Percentiles rank a stretch among this genome's conserved stretches.
phyloP scores from a whole-genome alignment of 2,113 vertebrate species.

The Amblyopsis rosae region DNA sequence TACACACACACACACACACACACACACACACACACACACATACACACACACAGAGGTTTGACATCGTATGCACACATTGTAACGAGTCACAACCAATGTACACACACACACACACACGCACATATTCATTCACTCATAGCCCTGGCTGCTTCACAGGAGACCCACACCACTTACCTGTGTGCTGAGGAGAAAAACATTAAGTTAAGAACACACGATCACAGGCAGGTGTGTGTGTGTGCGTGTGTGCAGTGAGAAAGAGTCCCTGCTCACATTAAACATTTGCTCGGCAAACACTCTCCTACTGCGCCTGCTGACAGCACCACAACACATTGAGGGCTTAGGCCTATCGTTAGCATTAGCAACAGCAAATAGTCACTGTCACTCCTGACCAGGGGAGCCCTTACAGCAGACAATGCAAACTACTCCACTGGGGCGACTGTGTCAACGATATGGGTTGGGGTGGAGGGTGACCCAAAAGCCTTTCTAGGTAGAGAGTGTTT shows the following conservation, averaged over 20 bases:
- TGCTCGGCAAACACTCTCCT: slow-evolving; percentile 35
- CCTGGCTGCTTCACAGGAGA: too few relatives aligned
- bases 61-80: slow-evolving; percentile 35
- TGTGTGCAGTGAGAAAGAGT: not conserved
- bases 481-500: slow-evolving; percentile 22
- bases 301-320: slow-evolving; percentile 45
- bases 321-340: slow-evolving; percentile 24
- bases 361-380: slow-evolving; percentile 40
- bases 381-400: slow-evolving; percentile 12
- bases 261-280: slow-evolving; percentile 30
- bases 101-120: slow-evolving; percentile 10
- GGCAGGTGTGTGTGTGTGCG: slow-evolving; percentile 29
- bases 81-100: not conserved
- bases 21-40: slow-evolving; percentile 35
- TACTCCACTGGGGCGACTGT: not conserved
- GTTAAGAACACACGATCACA: slow-evolving; percentile 30
- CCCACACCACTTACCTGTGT: slow-evolving; percentile 55
- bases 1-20: slow-evolving; percentile 62
- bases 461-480: slow-evolving; percentile 13
- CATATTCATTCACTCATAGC: not conserved
- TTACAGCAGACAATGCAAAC: slow-evolving; percentile 36
- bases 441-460: slow-evolving; percentile 15
- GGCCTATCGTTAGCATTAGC: slow-evolving; percentile 21
- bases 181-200: slow-evolving; percentile 27
- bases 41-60: slow-evolving; percentile 28